Percentiles rank a stretch among this genome's conserved stretches.
Conservation (phyloP, 2,888 invertebrate genomes). For the Elmis aenea region DNA sequence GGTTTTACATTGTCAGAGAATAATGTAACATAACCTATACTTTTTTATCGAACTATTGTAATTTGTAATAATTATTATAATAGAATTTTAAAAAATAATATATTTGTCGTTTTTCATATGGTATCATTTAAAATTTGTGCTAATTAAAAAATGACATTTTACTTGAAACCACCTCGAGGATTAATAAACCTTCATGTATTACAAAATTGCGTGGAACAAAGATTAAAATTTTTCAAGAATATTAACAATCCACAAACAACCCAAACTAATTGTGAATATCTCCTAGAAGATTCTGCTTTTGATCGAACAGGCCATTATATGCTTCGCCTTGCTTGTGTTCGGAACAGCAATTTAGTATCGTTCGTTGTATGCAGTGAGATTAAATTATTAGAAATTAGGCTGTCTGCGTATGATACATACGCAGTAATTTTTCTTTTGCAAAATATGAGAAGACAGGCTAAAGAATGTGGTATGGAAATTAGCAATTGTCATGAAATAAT, state of each 20-base stretch:
- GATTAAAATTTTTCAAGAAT: slow-evolving; percentile 50
- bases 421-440: slow-evolving; percentile 20
- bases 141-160: slow-evolving; percentile 46
- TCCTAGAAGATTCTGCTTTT: slow-evolving; percentile 54
- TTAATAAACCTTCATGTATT: slow-evolving; percentile 51
- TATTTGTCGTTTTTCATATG: no score
- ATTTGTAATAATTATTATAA: no score
- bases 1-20: no score
- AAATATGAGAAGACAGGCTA: slow-evolving; percentile 21
- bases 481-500: slow-evolving; percentile 8
- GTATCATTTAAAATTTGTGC: no score
- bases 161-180: slow-evolving; percentile 54
- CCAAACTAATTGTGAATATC: slow-evolving; percentile 49
- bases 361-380: slow-evolving; percentile 44
- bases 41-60: no score
- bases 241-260: slow-evolving; percentile 39
- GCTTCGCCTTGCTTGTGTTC: slow-evolving; percentile 47
- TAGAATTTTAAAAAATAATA: no score
- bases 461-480: slow-evolving; percentile 14
- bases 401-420: slow-evolving; percentile 18
- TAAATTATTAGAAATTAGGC: slow-evolving; percentile 15
- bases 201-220: slow-evolving; percentile 50
- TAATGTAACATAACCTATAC: no score
- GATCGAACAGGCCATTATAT: slow-evolving; percentile 58
- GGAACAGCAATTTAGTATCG: slow-evolving; percentile 39